A percentile compares a stretch with the other conserved stretches of the same genome.
Conservation (phyloP, 1,140 invertebrate species). For the Drosophila ananassae region DNA sequence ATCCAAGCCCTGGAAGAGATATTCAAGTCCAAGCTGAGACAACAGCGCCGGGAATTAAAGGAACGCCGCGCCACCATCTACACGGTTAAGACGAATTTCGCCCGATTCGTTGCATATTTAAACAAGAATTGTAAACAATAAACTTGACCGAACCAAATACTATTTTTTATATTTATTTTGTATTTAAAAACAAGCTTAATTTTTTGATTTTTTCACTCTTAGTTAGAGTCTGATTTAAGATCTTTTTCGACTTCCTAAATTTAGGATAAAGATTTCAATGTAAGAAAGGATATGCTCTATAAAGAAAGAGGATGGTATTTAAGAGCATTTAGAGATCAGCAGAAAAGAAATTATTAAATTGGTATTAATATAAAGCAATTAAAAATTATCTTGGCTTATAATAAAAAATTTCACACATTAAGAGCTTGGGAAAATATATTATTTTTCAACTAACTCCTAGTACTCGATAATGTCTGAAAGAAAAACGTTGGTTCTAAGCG, state of each 20-base stretch:
- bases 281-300: too few relatives aligned
- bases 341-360: neutral
- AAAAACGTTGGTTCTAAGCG: neutral
- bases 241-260: neutral
- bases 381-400: neutral
- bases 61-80: constrained; percentile 88
- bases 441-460: neutral
- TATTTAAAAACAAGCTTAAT: too few relatives aligned
- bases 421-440: neutral
- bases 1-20: constrained; percentile 86
- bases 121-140: constrained; percentile 61
- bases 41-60: constrained; percentile 87
- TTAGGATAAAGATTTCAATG: too few relatives aligned
- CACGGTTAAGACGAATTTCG: constrained; percentile 89
- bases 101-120: constrained; percentile 89
- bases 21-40: constrained; percentile 88
- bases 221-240: too few relatives aligned
- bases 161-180: too few relatives aligned
- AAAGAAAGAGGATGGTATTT: neutral
- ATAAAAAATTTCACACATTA: neutral
- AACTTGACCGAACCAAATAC: neutral
- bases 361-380: neutral
- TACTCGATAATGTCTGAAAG: constrained; percentile 5
- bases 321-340: too few relatives aligned
- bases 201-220: too few relatives aligned